These are phyloP conservation scores for Spisula subtruncata DNA, from an alignment of 2,888 invertebrate species.

Conservation along the genomic window DNA sequence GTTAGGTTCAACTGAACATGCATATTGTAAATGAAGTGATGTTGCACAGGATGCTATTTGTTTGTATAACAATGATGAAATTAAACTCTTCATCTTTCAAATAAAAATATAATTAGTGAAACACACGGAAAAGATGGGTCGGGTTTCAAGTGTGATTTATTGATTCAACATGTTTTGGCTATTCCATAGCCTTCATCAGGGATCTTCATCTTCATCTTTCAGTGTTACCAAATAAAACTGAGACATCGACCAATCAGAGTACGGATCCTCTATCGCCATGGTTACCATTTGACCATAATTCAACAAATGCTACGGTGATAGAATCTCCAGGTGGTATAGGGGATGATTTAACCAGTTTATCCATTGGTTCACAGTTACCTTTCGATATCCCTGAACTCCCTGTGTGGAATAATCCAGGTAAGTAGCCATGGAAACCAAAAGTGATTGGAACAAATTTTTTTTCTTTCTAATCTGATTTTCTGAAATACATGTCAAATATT, in stretches of 20 bases:
- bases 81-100: neutral
- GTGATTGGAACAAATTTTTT: too few species aligned
- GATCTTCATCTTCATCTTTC: neutral
- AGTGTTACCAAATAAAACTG: neutral
- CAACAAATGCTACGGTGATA: neutral
- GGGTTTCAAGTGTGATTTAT: too few species aligned
- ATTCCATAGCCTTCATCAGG: too few species aligned
- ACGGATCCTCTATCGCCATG: neutral
- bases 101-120: too few species aligned
- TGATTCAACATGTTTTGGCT: too few species aligned
- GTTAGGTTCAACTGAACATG: too few species aligned
- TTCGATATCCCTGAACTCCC: neutral
- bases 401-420: slow-evolving; percentile 7
- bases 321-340: neutral
- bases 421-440: neutral
- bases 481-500: too few species aligned
- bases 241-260: neutral
- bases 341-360: neutral
- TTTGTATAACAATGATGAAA: neutral
- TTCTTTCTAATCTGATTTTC: too few species aligned
- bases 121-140: too few species aligned
- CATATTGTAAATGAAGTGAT: too few species aligned
- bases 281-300: neutral
- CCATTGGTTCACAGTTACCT: neutral
- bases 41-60: too few species aligned